Percentiles rank a stretch among this genome's conserved stretches.
phyloP scores from a whole-genome alignment of 2,113 vertebrate species.

The Proteles cristata region DNA sequence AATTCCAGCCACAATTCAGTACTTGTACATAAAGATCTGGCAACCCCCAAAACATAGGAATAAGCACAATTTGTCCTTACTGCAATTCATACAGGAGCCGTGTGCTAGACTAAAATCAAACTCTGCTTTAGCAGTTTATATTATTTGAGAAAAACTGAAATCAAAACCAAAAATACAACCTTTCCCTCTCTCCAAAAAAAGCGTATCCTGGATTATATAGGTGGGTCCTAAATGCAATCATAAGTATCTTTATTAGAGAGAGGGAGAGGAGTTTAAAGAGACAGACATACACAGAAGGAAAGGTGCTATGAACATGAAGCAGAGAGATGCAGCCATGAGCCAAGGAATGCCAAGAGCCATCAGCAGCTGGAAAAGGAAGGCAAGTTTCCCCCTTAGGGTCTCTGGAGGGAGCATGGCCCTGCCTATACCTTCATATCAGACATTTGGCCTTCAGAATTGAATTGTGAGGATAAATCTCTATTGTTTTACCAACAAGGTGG shows the following conservation, averaged over 20 bases:
- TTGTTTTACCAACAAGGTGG: not conserved
- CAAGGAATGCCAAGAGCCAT: not conserved
- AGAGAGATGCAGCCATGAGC: not conserved
- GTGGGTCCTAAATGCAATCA: not conserved
- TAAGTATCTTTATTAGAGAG: not conserved
- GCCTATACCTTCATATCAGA: not conserved
- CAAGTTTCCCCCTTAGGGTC: not conserved
- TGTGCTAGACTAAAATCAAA: not conserved
- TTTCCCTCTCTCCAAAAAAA: not conserved
- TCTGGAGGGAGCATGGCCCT: not conserved
- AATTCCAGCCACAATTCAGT: not conserved
- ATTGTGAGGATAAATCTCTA: not conserved
- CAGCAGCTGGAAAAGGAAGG: not conserved
- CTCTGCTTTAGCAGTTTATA: constrained; percentile 4
- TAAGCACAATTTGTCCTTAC: not conserved
- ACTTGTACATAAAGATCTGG: not conserved
- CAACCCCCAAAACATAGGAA: not conserved
- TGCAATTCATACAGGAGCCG: not conserved
- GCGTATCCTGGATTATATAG: not conserved
- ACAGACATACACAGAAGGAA: not conserved
- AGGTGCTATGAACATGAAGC: not conserved
- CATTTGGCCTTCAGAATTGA: not conserved
- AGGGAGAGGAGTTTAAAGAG: not conserved
- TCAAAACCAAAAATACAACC: not conserved
- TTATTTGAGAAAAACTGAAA: constrained; percentile 1